Percentiles rank a stretch among this genome's conserved stretches.
These are phyloP conservation scores for Dryobates pubescens DNA, from an alignment of 2,797 vertebrate species.

Conservation along the genomic window DNA sequence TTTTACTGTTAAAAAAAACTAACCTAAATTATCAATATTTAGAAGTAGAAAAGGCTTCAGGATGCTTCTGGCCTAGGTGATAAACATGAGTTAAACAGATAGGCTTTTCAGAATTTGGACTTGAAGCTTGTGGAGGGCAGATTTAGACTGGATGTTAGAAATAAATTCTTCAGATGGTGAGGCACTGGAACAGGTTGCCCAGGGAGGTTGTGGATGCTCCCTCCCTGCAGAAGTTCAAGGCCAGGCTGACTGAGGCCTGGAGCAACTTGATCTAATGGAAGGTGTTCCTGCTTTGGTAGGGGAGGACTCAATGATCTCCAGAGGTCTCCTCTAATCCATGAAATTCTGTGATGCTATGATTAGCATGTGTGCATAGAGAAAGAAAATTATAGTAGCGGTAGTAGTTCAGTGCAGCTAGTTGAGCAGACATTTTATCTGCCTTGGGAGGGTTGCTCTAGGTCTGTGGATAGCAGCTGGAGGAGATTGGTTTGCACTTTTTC, in stretches of 20 bases:
- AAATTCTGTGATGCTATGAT: too few species aligned
- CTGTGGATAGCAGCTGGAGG: neutral
- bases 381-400: neutral
- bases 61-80: neutral
- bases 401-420: neutral
- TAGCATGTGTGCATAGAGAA: neutral
- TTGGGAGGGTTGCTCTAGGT: neutral
- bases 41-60: neutral
- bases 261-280: too few species aligned
- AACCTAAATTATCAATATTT: neutral
- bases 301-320: too few species aligned
- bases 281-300: too few species aligned
- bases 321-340: too few species aligned
- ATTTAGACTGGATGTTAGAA: too few species aligned
- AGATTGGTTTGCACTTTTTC: neutral
- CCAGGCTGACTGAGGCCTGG: too few species aligned
- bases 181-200: too few species aligned
- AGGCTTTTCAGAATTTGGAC: neutral
- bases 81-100: neutral
- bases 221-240: too few species aligned
- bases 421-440: neutral
- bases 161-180: too few species aligned
- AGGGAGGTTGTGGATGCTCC: too few species aligned
- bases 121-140: too few species aligned
- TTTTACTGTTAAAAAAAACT: neutral